Conservation (phyloP, 2,888 invertebrate genomes). For the Melieria omissa region DNA sequence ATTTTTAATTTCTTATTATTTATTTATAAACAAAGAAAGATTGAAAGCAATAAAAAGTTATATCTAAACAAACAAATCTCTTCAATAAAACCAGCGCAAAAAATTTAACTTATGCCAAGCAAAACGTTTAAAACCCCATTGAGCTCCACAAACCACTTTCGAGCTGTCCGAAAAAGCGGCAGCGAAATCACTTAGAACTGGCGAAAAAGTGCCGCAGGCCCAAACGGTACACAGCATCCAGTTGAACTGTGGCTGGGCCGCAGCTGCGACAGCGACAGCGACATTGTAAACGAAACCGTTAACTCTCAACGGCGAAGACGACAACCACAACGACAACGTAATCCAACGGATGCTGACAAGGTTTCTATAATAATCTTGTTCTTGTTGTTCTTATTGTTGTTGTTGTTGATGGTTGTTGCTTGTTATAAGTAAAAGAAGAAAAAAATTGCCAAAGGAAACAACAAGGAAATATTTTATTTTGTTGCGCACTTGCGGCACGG, state of each 20-base stretch:
- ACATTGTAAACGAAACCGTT: constrained; percentile 33
- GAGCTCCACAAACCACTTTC: too few relatives aligned
- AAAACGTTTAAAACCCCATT: too few relatives aligned
- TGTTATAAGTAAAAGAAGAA: too few relatives aligned
- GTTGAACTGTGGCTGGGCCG: not conserved
- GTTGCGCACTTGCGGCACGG: not conserved
- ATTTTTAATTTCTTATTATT: not conserved
- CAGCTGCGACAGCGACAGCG: constrained; percentile 9
- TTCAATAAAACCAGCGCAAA: too few relatives aligned
- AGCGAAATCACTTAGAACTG: too few relatives aligned
- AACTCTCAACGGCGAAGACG: not conserved
- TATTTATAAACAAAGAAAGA: not conserved
- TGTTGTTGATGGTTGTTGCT: too few relatives aligned
- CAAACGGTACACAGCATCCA: not conserved
- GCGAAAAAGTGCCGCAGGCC: too few relatives aligned
- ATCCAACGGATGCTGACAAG: constrained; percentile 30
- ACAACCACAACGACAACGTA: constrained; percentile 11
- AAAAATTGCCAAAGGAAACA: not conserved
- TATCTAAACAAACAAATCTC: too few relatives aligned
- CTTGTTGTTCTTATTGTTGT: not conserved
- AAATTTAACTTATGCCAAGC: too few relatives aligned
- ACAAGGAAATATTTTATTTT: constrained; percentile 14
- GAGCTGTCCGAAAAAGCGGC: too few relatives aligned
- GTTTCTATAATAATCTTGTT: constrained; percentile 14
- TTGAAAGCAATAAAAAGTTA: too few relatives aligned